Conservation (phyloP, 2,797 vertebrate genomes). For the Anabacerthia variegaticeps region DNA sequence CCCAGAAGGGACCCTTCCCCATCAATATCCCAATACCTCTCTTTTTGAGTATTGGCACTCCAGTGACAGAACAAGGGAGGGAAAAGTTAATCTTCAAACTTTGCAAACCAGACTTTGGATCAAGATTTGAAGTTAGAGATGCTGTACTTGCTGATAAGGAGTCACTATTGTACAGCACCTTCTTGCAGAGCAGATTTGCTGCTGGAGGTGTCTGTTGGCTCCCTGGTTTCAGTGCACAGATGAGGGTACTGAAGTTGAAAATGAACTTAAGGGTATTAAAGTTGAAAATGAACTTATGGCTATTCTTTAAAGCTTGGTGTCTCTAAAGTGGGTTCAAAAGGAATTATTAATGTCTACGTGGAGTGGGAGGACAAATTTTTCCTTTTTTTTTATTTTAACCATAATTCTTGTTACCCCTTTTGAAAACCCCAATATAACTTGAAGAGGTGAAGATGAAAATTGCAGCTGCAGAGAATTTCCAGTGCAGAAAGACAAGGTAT, state of each 20-base stretch:
- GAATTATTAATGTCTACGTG: not conserved
- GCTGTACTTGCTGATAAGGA: not conserved
- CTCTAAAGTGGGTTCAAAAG: not conserved
- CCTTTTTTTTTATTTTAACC: fast-evolving
- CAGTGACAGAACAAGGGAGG: not conserved
- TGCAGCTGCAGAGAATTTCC: not conserved
- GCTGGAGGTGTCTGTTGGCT: not conserved
- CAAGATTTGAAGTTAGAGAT: not conserved
- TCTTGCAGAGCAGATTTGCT: not conserved
- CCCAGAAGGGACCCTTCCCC: not conserved
- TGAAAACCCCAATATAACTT: not conserved
- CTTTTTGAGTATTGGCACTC: not conserved
- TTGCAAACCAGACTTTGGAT: not conserved
- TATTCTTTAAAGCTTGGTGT: not conserved
- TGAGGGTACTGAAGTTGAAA: not conserved
- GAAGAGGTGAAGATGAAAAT: not conserved
- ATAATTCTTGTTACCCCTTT: not conserved
- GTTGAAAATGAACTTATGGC: not conserved
- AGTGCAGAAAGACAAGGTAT: not conserved
- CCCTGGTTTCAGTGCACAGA: not conserved
- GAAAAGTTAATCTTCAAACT: not conserved
- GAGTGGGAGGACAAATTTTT: not conserved
- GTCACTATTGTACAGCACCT: fast-evolving
- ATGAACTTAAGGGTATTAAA: not conserved
- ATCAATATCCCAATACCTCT: not conserved